Conservation (phyloP, 2,888 invertebrate genomes). For the Drosophila phalerata region DNA sequence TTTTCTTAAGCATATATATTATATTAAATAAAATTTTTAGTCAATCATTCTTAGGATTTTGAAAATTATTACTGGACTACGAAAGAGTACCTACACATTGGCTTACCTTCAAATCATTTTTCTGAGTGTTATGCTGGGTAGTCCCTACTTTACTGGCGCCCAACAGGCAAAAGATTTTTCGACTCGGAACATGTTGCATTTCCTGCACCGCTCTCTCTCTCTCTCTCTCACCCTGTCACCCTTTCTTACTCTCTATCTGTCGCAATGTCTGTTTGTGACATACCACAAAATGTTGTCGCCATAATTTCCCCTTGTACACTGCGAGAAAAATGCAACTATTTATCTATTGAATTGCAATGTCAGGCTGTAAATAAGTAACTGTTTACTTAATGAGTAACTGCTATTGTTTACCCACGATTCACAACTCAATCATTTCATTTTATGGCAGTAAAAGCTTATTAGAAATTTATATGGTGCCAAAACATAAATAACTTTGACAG, state of each 20-base stretch:
- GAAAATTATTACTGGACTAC: too few relatives aligned
- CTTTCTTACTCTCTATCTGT: slow-evolving; percentile 6
- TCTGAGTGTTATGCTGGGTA: background rate
- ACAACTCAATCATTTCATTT: slow-evolving; percentile 8
- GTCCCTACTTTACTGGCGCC: slow-evolving; percentile 37
- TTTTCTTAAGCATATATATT: too few relatives aligned
- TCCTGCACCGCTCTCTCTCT: slow-evolving; percentile 36
- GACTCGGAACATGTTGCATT: slow-evolving; percentile 49
- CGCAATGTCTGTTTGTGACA: slow-evolving; percentile 42
- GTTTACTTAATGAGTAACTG: background rate
- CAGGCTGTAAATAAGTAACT: background rate
- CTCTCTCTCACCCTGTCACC: background rate
- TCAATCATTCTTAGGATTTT: too few relatives aligned
- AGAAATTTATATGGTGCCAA: background rate
- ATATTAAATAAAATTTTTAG: too few relatives aligned
- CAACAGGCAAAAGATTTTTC: slow-evolving; percentile 40
- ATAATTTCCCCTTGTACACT: slow-evolving; percentile 52
- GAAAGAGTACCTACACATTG: background rate
- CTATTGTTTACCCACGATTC: background rate
- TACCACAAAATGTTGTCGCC: slow-evolving; percentile 66
- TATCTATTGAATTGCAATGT: background rate
- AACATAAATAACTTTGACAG: slow-evolving; percentile 11
- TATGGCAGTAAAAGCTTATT: background rate
- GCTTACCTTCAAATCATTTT: background rate
- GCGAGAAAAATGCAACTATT: slow-evolving; percentile 19